Base-by-base conservation (phyloP, 2,888 invertebrate species). In the Trachelus tabidus region DNA sequence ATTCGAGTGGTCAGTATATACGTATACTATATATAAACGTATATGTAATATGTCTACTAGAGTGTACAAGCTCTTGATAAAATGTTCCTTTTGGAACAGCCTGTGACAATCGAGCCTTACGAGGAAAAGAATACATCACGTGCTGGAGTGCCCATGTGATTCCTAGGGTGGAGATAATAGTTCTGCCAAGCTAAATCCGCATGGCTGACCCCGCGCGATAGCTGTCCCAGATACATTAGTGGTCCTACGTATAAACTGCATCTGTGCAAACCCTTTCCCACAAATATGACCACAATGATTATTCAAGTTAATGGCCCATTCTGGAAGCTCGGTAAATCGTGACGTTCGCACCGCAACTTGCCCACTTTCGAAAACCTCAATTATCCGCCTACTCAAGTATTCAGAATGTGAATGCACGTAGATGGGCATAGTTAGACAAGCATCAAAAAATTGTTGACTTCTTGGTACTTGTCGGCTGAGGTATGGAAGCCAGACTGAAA, bases 221-320 rank as follows among this genome's bases (percentile, higher is more conserved):
- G 40, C 40, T 56, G 23, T 6, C 40, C 40, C 40, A 23, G 40
- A 15, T 56, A 56, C 40, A 56, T 56, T 56, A 56, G 23, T 56
- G 15, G 15, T 56, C 6, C 23, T 56, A 56, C 23, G 40, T 56
- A 56, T 56, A 56, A 40, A 56, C 40, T 56, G 40, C 40, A 73
- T 35, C 37, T 74, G 23, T 37, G 74, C 11, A 74, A 34, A 35
- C n/a, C 30, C 23, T 31, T 68, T 12, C 31, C 71, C 71, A 9
- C 76, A 79, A 81, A 85, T 85, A 81, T 82, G 83, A 84, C 84
- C 84, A 84, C 86, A 84, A 88, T 87, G 84, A 87, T 88, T 86
- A 88, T 88, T 86, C 86, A 87, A 88, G 85, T 88, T 89, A 89
- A 89, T 88, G 89, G 87, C 88, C 86, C 83, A 85, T 86, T 84